A percentile compares a stretch with the other conserved stretches of the same genome.
phyloP scores from a whole-genome alignment of 1,140 invertebrate species.

The Dendrolimus punctatus region DNA sequence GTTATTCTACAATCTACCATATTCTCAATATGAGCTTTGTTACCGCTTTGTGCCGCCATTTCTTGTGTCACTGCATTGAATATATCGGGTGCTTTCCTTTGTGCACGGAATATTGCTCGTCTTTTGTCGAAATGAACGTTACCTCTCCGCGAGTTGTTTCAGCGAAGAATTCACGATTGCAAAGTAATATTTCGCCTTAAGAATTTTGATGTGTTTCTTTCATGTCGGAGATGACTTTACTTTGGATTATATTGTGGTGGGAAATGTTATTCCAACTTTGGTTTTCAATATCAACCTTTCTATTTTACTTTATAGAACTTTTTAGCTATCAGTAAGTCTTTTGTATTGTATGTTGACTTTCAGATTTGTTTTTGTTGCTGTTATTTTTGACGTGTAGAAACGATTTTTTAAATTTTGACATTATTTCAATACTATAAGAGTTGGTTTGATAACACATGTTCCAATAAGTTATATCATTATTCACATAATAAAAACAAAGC shows the following conservation, averaged over 20 bases:
- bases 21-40: slow-evolving; percentile 69
- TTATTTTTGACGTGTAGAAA: too few relatives aligned
- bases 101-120: slow-evolving; percentile 69
- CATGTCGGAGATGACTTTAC: slow-evolving; percentile 59
- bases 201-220: slow-evolving; percentile 67
- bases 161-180: slow-evolving; percentile 65
- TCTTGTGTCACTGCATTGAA: slow-evolving; percentile 71
- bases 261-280: slow-evolving; percentile 38
- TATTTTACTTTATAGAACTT: slow-evolving; percentile 9
- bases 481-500: too few relatives aligned
- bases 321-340: slow-evolving; percentile 9
- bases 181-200: slow-evolving; percentile 70
- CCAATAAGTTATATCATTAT: too few relatives aligned
- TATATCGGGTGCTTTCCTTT: slow-evolving; percentile 68
- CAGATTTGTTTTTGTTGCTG: not conserved
- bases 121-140: slow-evolving; percentile 69
- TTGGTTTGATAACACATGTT: too few relatives aligned
- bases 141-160: slow-evolving; percentile 67
- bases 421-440: too few relatives aligned
- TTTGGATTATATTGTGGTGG: slow-evolving; percentile 50
- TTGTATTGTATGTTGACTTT: slow-evolving; percentile 2
- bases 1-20: slow-evolving; percentile 29
- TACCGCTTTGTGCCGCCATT: slow-evolving; percentile 65
- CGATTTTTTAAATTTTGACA: too few relatives aligned
- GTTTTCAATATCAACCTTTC: slow-evolving; percentile 30